These are phyloP conservation scores for Gallinago nigripennis DNA, from an alignment of 2,797 vertebrate species.

Conservation along the genomic window DNA sequence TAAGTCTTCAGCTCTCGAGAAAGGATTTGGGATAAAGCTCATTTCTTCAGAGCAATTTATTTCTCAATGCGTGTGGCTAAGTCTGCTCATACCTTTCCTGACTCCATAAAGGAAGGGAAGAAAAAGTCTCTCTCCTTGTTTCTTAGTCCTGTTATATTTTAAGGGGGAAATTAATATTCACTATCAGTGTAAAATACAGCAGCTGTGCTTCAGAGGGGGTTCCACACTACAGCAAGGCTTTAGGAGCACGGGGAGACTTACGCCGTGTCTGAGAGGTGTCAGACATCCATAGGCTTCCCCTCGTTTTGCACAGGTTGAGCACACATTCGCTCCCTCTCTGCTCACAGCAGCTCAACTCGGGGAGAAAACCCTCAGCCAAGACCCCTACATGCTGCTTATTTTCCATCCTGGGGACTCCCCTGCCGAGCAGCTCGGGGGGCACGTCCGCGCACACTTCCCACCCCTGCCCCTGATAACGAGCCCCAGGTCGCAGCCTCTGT, in stretches of 20 bases:
- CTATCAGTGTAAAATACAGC: background rate
- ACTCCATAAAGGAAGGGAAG: background rate
- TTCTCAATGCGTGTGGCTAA: background rate
- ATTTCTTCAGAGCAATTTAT: conserved; percentile 43
- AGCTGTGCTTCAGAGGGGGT: background rate
- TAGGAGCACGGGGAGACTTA: background rate
- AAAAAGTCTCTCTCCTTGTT: background rate
- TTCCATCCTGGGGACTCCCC: background rate
- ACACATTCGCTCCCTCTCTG: background rate
- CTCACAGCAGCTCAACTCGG: background rate
- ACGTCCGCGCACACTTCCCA: background rate
- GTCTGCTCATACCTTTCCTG: background rate
- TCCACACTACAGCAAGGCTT: background rate
- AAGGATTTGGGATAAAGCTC: conserved; percentile 43
- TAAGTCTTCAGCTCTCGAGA: conserved; percentile 32
- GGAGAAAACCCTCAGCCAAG: background rate
- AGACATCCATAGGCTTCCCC: background rate
- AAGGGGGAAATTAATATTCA: background rate
- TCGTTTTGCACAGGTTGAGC: background rate
- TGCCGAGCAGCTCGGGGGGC: background rate
- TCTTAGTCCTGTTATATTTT: conserved; percentile 21
- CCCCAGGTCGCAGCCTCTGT: background rate
- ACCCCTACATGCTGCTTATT: background rate
- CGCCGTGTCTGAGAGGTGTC: background rate
- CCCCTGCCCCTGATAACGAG: background rate